A percentile compares a stretch with the other conserved stretches of the same genome.
These are phyloP conservation scores for Drosophila ironensis DNA, from an alignment of 1,140 invertebrate species.

Conservation along the genomic window DNA sequence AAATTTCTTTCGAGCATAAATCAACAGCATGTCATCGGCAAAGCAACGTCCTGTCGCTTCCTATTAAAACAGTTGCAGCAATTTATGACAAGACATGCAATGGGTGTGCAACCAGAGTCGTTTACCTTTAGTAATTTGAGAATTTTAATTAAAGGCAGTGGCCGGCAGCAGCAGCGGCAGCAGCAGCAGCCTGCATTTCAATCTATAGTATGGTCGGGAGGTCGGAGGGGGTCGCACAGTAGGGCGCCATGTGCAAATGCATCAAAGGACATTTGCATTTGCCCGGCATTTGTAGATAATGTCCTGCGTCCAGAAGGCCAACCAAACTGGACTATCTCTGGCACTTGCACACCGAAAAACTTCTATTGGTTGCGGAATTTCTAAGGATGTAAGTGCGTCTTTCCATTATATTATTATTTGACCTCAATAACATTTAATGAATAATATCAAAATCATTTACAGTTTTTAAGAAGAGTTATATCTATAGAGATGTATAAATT, in stretches of 20 bases:
- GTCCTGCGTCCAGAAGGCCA: constrained; percentile 39
- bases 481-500: background rate
- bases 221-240: constrained; percentile 7
- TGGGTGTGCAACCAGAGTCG: constrained; percentile 36
- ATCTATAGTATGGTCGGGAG: constrained; percentile 15
- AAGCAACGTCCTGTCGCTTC: constrained; percentile 20
- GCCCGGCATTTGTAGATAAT: constrained; percentile 63
- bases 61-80: constrained; percentile 43
- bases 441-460: background rate
- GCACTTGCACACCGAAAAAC: background rate
- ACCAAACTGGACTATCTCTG: constrained; percentile 40
- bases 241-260: constrained; percentile 58
- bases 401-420: background rate
- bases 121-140: constrained; percentile 69
- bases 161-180: too few species aligned
- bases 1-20: constrained; percentile 35
- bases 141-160: constrained; percentile 70
- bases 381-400: too few species aligned
- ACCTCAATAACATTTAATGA: background rate
- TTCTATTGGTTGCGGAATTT: background rate
- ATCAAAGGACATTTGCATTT: constrained; percentile 64
- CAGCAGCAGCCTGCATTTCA: constrained; percentile 24
- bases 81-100: constrained; percentile 37
- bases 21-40: constrained; percentile 24
- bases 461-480: background rate